phyloP scores from a whole-genome alignment of 2,888 invertebrate genomes.

The Oeneis ivallda region DNA sequence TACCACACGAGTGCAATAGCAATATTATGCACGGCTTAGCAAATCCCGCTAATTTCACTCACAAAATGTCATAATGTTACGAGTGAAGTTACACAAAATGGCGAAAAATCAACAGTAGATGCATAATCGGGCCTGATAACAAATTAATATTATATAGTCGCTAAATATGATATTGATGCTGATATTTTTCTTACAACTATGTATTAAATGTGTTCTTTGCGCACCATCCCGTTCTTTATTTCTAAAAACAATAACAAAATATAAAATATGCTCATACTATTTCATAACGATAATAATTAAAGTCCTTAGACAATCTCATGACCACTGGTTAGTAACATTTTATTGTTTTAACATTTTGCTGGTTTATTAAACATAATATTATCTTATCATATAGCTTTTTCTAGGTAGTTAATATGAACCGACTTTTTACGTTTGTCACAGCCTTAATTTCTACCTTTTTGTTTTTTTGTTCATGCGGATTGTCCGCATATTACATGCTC shows the following conservation, averaged over 20 bases:
- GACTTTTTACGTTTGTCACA: background rate
- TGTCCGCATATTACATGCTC: background rate
- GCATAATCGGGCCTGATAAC: too few species aligned
- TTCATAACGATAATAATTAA: background rate
- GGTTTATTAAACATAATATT: background rate
- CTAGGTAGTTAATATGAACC: background rate
- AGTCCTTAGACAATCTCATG: background rate
- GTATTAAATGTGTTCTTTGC: too few species aligned
- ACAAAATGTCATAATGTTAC: too few species aligned
- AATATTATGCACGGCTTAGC: too few species aligned
- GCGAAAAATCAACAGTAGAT: too few species aligned
- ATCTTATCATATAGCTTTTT: background rate
- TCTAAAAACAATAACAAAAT: background rate
- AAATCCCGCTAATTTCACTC: too few species aligned
- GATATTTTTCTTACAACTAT: too few species aligned
- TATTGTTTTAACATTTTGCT: background rate
- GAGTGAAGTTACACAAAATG: too few species aligned
- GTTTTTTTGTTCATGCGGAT: background rate
- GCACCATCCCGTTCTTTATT: too few species aligned
- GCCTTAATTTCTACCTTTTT: background rate
- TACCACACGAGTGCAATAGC: too few species aligned
- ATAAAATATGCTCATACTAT: background rate
- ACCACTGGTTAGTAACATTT: background rate
- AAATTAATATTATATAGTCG: too few species aligned
- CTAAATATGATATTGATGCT: too few species aligned